Evolutionary conservation across 2,113 vertebrate genomes (phyloP).

Genomic region (Gasterosteus nipponicus): DNA sequence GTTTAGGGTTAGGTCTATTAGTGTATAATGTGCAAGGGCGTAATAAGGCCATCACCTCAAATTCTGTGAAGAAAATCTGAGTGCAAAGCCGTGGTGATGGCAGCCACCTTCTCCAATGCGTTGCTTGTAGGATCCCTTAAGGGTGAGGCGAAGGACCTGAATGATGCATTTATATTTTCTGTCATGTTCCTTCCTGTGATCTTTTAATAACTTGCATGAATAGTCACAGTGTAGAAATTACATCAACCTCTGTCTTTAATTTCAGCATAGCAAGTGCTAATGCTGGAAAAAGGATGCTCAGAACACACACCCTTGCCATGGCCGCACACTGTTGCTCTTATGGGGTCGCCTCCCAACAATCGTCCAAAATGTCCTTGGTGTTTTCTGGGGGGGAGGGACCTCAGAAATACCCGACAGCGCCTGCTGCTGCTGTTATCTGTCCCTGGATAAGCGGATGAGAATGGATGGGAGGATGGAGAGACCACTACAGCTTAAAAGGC

Average conservation of each 20-base stretch:
- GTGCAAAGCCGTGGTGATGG: neutral
- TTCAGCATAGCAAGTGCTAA: no score
- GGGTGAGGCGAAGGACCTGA: neutral
- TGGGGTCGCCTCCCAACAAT: no score
- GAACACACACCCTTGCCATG: no score
- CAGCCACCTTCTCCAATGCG: no score
- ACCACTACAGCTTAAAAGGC: neutral
- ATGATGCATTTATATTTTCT: neutral
- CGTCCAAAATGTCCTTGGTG: no score
- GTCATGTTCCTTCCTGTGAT: neutral
- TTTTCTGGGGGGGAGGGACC: no score
- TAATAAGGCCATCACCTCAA: neutral
- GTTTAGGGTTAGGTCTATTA: neutral
- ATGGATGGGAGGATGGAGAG: neutral
- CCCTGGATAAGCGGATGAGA: neutral
- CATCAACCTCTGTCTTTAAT: no score
- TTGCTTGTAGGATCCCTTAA: no score
- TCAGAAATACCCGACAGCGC: neutral
- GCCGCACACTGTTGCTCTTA: no score
- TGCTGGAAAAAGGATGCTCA: no score
- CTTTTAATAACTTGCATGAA: neutral
- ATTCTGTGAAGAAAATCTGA: neutral
- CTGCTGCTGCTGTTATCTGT: neutral
- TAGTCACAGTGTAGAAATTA: no score
- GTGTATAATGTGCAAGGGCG: neutral